Evolutionary conservation across 37 sponge, comb jelly and placozoan genomes (phyloP), one percentile per base, ranked within the genome.

Genomic region (Mnemiopsis leidyi): DNA sequence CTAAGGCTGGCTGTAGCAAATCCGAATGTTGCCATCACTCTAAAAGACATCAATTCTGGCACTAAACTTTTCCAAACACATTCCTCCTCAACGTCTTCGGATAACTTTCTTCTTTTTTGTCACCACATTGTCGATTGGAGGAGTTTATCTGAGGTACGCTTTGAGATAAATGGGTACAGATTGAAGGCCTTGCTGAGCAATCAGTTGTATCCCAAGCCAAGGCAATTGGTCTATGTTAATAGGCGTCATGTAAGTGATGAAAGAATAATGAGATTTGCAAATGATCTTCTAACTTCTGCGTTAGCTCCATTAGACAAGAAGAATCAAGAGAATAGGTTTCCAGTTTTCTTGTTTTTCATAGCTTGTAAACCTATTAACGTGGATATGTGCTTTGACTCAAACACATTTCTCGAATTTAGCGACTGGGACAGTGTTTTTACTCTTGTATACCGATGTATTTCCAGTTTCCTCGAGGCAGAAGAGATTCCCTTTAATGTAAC

Each of bases 321-420:
- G 24, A 85, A 85, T 23, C 90, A 85, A 26, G 90, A 85, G 35
- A 85, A 85, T 39, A 32, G 29, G 2, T 85, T 85, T 85, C 90
- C 90, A 9, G 90, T 85, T 29, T 85, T 85, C 61, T 29, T 40
- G 28, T n/a, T 85, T n/a, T 39, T 33, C 7, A 38, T 85, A 9
- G 16, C 90, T 85, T 85, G 90, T 38, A 85, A 85, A 39, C 90
- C 90, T 3, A 37, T 85, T 18, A 23, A 40, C 9, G 90, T 85
- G n/a, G 90, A 85, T 28, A 85, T 85, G 90, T 85, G 90, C 61
- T 85, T 39, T 33, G 90, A 85, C 29, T 85, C 90, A 3, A 85
- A 85, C 48, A 85, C 32, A 0, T 85, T 85, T 23, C 24, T 13
- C 5, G 90, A 85, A 25, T 85, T 85, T 61, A 36, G 21, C 9